These are phyloP conservation scores for Leptarthrus brevirostris DNA, from an alignment of 2,888 invertebrate genomes.

Conservation along the genomic window DNA sequence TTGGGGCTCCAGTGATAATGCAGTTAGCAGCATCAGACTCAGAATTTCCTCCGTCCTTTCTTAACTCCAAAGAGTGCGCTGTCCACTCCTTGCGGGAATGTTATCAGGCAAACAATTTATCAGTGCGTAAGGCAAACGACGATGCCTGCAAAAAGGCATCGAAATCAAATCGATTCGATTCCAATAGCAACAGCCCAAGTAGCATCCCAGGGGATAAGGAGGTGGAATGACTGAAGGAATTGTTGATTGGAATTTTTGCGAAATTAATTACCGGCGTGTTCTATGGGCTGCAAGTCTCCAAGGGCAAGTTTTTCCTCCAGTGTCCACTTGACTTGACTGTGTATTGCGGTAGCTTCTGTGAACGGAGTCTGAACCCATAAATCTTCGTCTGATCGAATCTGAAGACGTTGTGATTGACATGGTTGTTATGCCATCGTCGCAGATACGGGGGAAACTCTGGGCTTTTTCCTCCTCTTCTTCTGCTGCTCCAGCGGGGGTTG, in stretches of 20 bases:
- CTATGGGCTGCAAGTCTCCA: constrained; percentile 43
- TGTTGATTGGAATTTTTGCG: constrained; percentile 50
- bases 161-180: background rate
- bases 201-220: constrained; percentile 21
- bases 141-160: background rate
- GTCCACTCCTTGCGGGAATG: background rate
- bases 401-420: constrained; percentile 49
- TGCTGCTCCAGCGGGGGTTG: background rate
- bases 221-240: constrained; percentile 24
- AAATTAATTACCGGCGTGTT: constrained; percentile 51
- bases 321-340: background rate
- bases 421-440: constrained; percentile 38
- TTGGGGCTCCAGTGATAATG: background rate
- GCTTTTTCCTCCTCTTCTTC: background rate
- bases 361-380: constrained; percentile 42
- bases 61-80: background rate
- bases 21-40: no score
- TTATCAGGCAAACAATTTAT: constrained; percentile 40
- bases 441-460: background rate
- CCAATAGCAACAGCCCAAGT: background rate
- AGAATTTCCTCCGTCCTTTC: background rate
- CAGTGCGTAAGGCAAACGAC: constrained; percentile 26
- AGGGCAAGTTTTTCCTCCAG: constrained; percentile 40
- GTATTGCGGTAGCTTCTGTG: background rate
- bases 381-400: constrained; percentile 47